Percentiles rank a stretch among this genome's conserved stretches.
phyloP scores from a whole-genome alignment of 2,797 vertebrate species.

The Microcaecilia unicolor region DNA sequence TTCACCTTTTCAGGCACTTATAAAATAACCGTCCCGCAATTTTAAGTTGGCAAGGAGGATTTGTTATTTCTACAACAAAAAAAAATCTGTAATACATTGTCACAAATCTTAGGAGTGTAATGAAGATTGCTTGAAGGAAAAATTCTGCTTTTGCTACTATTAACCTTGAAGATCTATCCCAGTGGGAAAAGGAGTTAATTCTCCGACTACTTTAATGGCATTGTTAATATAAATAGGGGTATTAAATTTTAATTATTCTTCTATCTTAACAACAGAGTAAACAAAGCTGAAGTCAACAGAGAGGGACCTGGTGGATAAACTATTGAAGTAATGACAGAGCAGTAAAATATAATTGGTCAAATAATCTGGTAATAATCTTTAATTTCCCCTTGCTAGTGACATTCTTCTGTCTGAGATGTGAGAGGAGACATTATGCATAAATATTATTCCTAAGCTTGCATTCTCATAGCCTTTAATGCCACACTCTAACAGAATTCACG shows the following conservation, averaged over 20 bases:
- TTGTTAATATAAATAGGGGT: neutral
- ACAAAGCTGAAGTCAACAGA: neutral
- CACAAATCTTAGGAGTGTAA: too few relatives aligned
- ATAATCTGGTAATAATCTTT: too few relatives aligned
- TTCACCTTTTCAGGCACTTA: too few relatives aligned
- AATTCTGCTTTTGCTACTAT: too few relatives aligned
- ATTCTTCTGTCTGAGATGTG: neutral
- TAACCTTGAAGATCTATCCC: neutral
- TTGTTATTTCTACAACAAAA: too few relatives aligned
- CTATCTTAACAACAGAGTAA: neutral
- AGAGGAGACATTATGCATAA: fast-evolving
- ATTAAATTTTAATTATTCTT: neutral
- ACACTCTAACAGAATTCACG: neutral
- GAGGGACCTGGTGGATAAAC: neutral
- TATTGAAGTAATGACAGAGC: neutral
- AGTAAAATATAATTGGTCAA: neutral
- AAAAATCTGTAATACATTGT: too few relatives aligned
- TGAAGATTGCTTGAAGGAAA: too few relatives aligned
- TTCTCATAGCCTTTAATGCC: neutral
- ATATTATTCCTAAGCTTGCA: neutral
- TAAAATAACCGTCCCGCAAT: too few relatives aligned
- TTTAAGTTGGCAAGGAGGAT: too few relatives aligned
- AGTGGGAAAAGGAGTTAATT: neutral
- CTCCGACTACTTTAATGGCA: neutral
- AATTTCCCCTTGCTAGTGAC: neutral